A percentile compares a stretch with the other conserved stretches of the same genome.
These are phyloP conservation scores for Hyphantria cunea DNA, from an alignment of 1,140 invertebrate genomes.

Conservation along the genomic window DNA sequence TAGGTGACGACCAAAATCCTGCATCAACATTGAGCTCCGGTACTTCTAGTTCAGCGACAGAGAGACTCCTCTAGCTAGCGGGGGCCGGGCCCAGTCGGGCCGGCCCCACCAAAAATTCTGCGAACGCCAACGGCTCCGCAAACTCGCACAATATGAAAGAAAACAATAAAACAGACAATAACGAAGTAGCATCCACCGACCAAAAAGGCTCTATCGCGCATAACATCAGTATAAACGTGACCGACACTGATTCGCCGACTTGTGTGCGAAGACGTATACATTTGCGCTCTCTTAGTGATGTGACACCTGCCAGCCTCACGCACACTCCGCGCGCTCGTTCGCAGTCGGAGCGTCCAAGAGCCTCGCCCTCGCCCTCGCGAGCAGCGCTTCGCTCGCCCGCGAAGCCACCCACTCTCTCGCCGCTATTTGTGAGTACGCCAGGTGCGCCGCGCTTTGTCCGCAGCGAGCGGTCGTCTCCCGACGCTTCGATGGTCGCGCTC, in stretches of 20 bases:
- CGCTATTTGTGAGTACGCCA: conserved; percentile 34
- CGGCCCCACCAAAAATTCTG: conserved; percentile 77
- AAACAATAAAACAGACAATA: conserved; percentile 40
- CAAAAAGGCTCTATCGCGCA: conserved; percentile 39
- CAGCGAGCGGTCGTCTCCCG: conserved; percentile 30
- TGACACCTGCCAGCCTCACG: conserved; percentile 66
- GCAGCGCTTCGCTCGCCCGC: conserved; percentile 32
- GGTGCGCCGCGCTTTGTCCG: conserved; percentile 45
- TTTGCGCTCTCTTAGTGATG: conserved; percentile 74
- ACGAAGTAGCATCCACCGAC: conserved; percentile 32
- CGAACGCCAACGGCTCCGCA: conserved; percentile 48
- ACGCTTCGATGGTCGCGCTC: conserved; percentile 7
- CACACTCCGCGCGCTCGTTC: conserved; percentile 61
- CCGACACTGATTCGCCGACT: conserved; percentile 62
- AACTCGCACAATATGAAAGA: conserved; percentile 53
- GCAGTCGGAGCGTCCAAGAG: conserved; percentile 58
- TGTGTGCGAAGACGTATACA: conserved; percentile 65
- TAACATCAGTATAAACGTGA: conserved; percentile 76
- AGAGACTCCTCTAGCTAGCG: conserved; percentile 91
- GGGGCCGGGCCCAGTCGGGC: conserved; percentile 82
- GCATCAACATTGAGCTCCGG: conserved; percentile 87
- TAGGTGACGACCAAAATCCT: conserved; percentile 81
- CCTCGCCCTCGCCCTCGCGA: conserved; percentile 42
- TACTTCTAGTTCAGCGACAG: conserved; percentile 88
- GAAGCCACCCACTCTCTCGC: conserved; percentile 31